Evolutionary conservation across 2,113 vertebrate species (phyloP), one percentile per base, ranked within the genome.

Genomic region (Clinocottus analis): DNA sequence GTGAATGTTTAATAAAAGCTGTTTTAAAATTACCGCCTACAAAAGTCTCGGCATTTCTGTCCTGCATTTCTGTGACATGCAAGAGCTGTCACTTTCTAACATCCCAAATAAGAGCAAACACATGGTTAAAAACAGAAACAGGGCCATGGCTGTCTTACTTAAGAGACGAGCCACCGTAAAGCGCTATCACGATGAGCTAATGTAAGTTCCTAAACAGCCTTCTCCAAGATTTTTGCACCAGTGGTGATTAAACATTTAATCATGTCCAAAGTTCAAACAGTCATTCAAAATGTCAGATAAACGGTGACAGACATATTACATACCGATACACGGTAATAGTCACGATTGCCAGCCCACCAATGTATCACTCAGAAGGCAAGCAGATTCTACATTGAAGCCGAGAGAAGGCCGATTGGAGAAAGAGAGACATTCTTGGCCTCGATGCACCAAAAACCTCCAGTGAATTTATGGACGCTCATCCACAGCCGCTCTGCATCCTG

Each of bases 381-480:
- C 49, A 75, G 47, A 85, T 2, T 51, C 4, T 25, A 35, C 75
- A 80, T 80, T 77, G 80, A 73, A 47, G 25, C 59, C 25, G 43
- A 73, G 64, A 72, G 56, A 75, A 13, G 23, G 68, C 72, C 59
- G 2, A 65, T 68, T 47, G 3, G 77, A 68, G 66, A 70, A 67
- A 64, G 31, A 37, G 51, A 80, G 70, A 87, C 74, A 70, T 27
- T 77, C 47, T 70, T 66, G 69, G 76, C 10, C 66, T 69, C 3
- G 27, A 9, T 29, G 19, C 45, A 64, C 67, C 60, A 81, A 76
- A 80, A 64, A 33, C 53, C 9, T 75, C 79, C 43, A 29, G 83
- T 69, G 75, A 85, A 77, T 86, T 85, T 85, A 81, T 86, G 74
- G 84, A 90, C 31, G 56, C 74, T 59, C 82, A 71, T 86, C 86